Conservation (phyloP, 2,797 vertebrate species). For the Micropoecilia bifurca region DNA sequence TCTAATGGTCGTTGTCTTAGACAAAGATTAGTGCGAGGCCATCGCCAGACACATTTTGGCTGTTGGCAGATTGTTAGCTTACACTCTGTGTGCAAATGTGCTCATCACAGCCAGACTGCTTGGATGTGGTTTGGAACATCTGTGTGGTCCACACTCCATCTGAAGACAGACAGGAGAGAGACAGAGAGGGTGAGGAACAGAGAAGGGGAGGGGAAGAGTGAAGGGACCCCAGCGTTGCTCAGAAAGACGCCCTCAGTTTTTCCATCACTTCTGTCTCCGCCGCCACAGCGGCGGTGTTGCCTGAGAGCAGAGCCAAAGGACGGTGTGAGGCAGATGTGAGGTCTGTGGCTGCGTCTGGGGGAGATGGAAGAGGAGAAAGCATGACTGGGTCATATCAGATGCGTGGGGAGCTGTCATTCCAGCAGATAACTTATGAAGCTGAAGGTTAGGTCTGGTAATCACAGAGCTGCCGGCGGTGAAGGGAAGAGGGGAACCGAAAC, state of each 20-base stretch:
- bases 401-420: conserved; percentile 70
- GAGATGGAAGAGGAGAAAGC: conserved; percentile 46
- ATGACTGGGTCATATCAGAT: conserved; percentile 54
- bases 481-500: conserved; percentile 63
- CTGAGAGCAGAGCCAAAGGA: conserved; percentile 67
- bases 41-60: conserved; percentile 72
- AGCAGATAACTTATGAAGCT: conserved; percentile 72
- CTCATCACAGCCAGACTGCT: conserved; percentile 82
- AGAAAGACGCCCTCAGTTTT: conserved; percentile 77
- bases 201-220: conserved; percentile 51
- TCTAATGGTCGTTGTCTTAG: conserved; percentile 69
- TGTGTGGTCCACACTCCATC: conserved; percentile 82
- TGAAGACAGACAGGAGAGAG: conserved; percentile 77
- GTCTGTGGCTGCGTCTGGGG: conserved; percentile 35
- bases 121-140: conserved; percentile 84
- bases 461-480: conserved; percentile 53
- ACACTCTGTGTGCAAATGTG: conserved; percentile 82
- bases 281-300: conserved; percentile 49
- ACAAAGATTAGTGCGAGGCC: conserved; percentile 72
- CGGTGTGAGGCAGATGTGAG: conserved; percentile 56
- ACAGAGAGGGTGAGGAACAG: conserved; percentile 61
- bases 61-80: conserved; percentile 79
- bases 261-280: conserved; percentile 77
- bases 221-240: conserved; percentile 68
- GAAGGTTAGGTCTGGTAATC: conserved; percentile 75